A percentile compares a stretch with the other conserved stretches of the same genome.
Conservation (phyloP, 1,140 invertebrate species). For the Bombus breviceps region DNA sequence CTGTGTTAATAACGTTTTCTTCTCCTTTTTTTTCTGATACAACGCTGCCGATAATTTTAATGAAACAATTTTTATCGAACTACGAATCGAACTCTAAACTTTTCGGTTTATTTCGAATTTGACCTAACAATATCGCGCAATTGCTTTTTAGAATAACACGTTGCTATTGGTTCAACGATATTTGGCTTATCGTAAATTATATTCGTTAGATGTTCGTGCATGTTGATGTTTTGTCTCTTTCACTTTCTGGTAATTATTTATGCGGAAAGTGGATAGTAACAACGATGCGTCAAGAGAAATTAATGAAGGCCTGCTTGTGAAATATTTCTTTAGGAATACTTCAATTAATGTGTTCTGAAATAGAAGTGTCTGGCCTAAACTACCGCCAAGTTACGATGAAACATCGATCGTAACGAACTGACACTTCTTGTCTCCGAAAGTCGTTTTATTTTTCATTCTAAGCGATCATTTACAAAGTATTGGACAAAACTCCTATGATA, state of each 20-base stretch:
- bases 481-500: not conserved
- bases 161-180: not conserved
- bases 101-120: no score
- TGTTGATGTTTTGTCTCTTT: not conserved
- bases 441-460: not conserved
- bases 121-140: no score
- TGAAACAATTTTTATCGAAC: not conserved
- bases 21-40: no score
- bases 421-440: not conserved
- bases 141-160: not conserved
- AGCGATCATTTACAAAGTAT: slow-evolving; percentile 8
- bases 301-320: not conserved
- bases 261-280: not conserved
- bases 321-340: slow-evolving; percentile 3
- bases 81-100: no score
- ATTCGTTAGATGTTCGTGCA: no score
- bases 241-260: not conserved
- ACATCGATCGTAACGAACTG: not conserved
- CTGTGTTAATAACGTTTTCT: not conserved
- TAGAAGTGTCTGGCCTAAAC: not conserved
- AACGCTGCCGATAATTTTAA: not conserved
- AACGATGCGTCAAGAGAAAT: not conserved
- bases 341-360: slow-evolving; percentile 24
- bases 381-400: not conserved
- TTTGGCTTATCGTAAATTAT: not conserved